phyloP scores from a whole-genome alignment of 1,140 invertebrate genomes.

The Triops longicaudatus region DNA sequence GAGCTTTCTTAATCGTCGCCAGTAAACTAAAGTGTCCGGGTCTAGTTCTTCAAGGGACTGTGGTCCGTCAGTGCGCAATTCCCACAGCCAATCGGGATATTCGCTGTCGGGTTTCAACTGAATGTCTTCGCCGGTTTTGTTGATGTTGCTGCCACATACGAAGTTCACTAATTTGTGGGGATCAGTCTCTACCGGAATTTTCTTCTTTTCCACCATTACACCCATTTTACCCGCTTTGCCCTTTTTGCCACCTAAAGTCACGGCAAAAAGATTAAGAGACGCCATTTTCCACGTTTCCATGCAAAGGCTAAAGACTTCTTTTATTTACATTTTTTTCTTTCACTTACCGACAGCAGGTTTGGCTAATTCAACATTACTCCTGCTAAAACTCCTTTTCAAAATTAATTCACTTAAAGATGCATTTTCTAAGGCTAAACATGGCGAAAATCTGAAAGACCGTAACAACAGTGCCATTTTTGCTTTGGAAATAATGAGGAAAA shows the following conservation, averaged over 20 bases:
- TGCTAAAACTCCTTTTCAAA: neutral
- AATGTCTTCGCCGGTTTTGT: conserved; percentile 62
- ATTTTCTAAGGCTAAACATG: neutral
- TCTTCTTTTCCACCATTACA: conserved; percentile 54
- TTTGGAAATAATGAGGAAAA: neutral
- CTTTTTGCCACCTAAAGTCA: conserved; percentile 42
- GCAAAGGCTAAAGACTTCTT: neutral
- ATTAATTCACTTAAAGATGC: neutral
- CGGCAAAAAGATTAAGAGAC: neutral
- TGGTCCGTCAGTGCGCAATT: conserved; percentile 52
- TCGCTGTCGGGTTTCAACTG: conserved; percentile 74
- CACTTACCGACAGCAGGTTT: neutral
- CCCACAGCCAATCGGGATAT: conserved; percentile 92
- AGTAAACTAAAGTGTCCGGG: conserved; percentile 69
- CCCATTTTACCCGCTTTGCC: conserved; percentile 46
- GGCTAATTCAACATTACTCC: neutral
- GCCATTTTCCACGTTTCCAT: neutral
- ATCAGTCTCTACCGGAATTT: conserved; percentile 78
- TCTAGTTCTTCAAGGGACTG: conserved; percentile 63
- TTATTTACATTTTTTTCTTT: neutral
- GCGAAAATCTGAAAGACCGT: neutral
- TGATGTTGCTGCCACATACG: conserved; percentile 79
- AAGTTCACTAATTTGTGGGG: conserved; percentile 62
- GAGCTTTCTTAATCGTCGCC: conserved; percentile 55
- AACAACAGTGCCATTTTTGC: neutral